Conservation (phyloP, 2,888 invertebrate genomes). For the Chromoteleia sp. region DNA sequence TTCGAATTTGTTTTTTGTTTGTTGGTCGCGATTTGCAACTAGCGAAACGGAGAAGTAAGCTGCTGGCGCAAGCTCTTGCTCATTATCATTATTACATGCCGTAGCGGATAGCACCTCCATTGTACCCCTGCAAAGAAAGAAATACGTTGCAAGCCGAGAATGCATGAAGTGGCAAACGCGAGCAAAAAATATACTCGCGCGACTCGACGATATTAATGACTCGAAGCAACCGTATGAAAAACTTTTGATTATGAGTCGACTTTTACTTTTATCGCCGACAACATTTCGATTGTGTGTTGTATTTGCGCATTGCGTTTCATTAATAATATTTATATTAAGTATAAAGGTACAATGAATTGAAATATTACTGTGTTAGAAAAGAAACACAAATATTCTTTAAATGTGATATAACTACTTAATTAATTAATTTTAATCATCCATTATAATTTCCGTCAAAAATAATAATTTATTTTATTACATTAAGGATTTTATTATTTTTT, state of each 20-base stretch:
- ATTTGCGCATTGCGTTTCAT: constrained; percentile 8
- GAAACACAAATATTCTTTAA: too few relatives aligned
- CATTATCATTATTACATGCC: constrained; percentile 81
- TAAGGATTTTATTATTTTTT: too few relatives aligned
- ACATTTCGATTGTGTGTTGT: constrained; percentile 18
- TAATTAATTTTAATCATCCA: too few relatives aligned
- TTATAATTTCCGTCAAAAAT: too few relatives aligned
- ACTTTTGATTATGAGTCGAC: constrained; percentile 37
- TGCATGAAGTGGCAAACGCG: constrained; percentile 72
- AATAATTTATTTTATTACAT: too few relatives aligned
- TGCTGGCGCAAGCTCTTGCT: constrained; percentile 65
- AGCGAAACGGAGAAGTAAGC: constrained; percentile 49
- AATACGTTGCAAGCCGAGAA: constrained; percentile 65
- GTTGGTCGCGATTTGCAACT: constrained; percentile 62
- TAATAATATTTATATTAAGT: not conserved
- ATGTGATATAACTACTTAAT: too few relatives aligned
- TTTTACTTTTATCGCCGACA: constrained; percentile 20
- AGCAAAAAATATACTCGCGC: constrained; percentile 46
- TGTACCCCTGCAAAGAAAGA: constrained; percentile 60
- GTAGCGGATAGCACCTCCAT: constrained; percentile 70
- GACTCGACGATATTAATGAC: constrained; percentile 67
- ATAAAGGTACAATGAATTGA: not conserved
- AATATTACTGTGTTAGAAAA: too few relatives aligned
- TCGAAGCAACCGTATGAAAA: constrained; percentile 57
- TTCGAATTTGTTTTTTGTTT: constrained; percentile 69